Base-by-base conservation (phyloP, 2,797 vertebrate species). In the Xenopus petersii region DNA sequence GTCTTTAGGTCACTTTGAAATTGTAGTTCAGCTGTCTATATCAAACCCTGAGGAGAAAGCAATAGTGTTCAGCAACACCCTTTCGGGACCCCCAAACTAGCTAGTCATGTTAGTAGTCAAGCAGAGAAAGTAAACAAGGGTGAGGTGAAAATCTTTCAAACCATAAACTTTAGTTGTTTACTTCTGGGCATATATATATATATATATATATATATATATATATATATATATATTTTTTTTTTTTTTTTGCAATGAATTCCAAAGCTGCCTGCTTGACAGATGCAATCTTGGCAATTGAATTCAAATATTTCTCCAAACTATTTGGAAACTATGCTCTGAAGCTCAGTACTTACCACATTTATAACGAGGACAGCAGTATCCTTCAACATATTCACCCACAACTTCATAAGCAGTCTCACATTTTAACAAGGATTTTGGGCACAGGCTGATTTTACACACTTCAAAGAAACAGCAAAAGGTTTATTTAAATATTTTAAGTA, bases 231-330 rank as follows among this genome's bases (percentile, higher is more conserved):
- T 95, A 98, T n/a, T n/a, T n/a, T n/a, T 12, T 12, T 0, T 73
- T 88, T 93, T 55, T 89, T 84, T 46, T 81, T 1, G 74, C 96
- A 98, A 17, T 17, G 33, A 49, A 97, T 92, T 60, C 93, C 86
- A 26, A 77, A 90, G 5, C 89, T 94, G 0, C 87, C 77, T 81
- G 94, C 89, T 51, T 91, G 69, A 82, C 96, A 98, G 64, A 92
- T 33, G 72, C 96, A 98, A 54, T 90, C 85, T 85, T 97, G 91
- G 81, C 96, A 98, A 80, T 93, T 91, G 71, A 94, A 88, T 68
- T 88, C 83, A 79, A 98, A 98, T 7, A 0, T 61, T 79, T 98
- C 95, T 73, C 93, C 89, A 72, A 94, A 93, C 96, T 98, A 81
- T 42, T 11, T 71, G 80, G 70, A 72, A 30, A 62, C 2, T 30